Evolutionary conservation across 2,888 invertebrate species (phyloP), one percentile per base, ranked within the genome.

Genomic region (Crematogaster levior): DNA sequence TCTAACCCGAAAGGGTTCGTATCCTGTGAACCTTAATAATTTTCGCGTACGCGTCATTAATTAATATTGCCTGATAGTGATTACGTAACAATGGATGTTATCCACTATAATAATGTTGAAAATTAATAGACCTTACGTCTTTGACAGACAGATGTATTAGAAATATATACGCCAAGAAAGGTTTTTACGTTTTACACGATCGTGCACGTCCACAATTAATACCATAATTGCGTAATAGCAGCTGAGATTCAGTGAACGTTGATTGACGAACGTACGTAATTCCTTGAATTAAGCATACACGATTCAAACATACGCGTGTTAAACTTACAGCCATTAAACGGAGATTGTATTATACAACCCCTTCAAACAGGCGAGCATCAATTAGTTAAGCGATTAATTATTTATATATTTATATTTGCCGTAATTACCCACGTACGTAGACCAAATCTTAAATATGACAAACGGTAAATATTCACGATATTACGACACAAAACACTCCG

Each of bases 321-420:
- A n/a, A 21, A 15, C 48, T n/a, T 4, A 9, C n/a, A 37, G 15
- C 43, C 18, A 66, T 66, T 61, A 66, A 53, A 21, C 3, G 24
- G 21, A 15, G 21, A 10, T 43, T 53, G 7, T 77, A 30, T 30
- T 15, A 40, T 3, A 27, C 53, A 15, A 53, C 40, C 27, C 6
- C 43, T 21, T 3, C 56, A 40, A 40, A 68, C 53, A 40, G 30
- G 15, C 56, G 40, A 34, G 21, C 43, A 34, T 68, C 43, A 24
- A 77, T 77, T 77, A 68, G 70, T 77, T 34, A 24, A 7, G 30
- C 43, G n/a, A n/a, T n/a, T n/a, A n/a, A n/a, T n/a, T n/a, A n/a
- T n/a, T n/a, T n/a, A n/a, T n/a, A n/a, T n/a, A n/a, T n/a, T n/a
- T n/a, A n/a, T 34, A 70, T 77, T 70, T 77, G 56, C 68, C 51